These are phyloP conservation scores for Okamejei kenojei DNA, from an alignment of 2,797 vertebrate species.

Conservation along the genomic window DNA sequence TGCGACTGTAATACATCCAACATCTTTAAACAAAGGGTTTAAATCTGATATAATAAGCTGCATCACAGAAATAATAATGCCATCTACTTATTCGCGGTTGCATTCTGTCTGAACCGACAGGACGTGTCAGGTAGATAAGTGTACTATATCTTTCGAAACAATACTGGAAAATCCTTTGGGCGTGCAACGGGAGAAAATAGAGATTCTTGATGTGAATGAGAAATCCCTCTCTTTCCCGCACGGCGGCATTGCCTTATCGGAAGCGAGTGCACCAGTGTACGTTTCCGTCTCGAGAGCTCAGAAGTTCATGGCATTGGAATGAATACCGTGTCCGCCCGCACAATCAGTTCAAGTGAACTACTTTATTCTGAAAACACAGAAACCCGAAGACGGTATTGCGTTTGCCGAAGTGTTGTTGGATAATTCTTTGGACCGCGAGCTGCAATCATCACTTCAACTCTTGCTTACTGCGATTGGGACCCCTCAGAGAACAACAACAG, in stretches of 20 bases:
- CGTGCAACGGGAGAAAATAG: conserved; percentile 48
- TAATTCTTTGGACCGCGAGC: conserved; percentile 49
- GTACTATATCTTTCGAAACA: neutral
- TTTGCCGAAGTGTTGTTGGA: conserved; percentile 52
- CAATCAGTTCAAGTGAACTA: conserved; percentile 49
- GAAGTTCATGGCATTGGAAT: conserved; percentile 46
- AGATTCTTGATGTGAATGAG: conserved; percentile 54
- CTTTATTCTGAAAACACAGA: conserved; percentile 52
- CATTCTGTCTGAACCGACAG: neutral
- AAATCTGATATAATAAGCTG: neutral
- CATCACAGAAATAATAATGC: neutral
- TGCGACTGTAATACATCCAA: no score
- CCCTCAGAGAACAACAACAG: conserved; percentile 39
- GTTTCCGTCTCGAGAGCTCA: conserved; percentile 46
- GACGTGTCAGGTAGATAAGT: neutral
- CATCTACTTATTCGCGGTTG: no score
- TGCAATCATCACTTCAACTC: conserved; percentile 41
- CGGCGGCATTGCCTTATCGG: conserved; percentile 41
- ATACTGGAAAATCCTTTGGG: conserved; percentile 44
- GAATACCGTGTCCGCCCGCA: conserved; percentile 39
- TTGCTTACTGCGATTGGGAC: conserved; percentile 51
- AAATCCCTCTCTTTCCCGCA: conserved; percentile 47
- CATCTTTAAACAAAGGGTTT: neutral
- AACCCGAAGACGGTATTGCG: conserved; percentile 50
- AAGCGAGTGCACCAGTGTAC: conserved; percentile 43